Conservation (phyloP, 2,797 vertebrate species). For the Myotis myotis region DNA sequence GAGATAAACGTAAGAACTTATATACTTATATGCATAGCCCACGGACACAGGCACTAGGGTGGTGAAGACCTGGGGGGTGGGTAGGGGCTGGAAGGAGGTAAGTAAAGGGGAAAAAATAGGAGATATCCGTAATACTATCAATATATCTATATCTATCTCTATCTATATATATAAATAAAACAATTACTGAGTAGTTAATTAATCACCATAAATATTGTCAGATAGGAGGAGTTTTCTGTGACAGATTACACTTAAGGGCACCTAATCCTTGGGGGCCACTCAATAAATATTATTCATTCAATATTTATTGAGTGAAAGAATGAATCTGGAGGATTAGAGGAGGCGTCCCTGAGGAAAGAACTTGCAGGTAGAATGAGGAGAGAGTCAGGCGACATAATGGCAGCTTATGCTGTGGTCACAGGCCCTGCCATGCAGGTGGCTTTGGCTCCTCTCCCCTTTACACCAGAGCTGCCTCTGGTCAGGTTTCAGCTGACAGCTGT, state of each 20-base stretch:
- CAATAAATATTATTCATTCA: neutral
- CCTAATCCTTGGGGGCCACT: neutral
- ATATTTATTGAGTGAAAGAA: neutral
- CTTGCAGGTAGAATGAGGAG: neutral
- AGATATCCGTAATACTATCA: no score
- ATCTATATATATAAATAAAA: neutral
- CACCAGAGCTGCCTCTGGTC: neutral
- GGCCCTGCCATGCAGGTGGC: fast-evolving
- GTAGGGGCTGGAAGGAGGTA: no score
- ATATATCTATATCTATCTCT: no score
- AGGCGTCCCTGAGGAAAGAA: neutral
- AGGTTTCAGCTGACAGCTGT: neutral
- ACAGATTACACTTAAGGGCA: neutral
- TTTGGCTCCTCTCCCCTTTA: neutral
- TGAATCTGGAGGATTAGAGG: neutral
- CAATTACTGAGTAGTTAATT: neutral
- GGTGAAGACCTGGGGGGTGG: no score
- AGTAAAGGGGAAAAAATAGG: no score
- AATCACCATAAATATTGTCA: neutral
- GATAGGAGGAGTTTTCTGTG: neutral
- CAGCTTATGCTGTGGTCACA: neutral
- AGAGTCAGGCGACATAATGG: neutral
- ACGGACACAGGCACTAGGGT: no score
- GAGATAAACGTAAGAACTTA: no score
- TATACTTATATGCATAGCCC: no score